phyloP scores from a whole-genome alignment of 2,797 vertebrate species.

The Melanotaenia trifasciata region DNA sequence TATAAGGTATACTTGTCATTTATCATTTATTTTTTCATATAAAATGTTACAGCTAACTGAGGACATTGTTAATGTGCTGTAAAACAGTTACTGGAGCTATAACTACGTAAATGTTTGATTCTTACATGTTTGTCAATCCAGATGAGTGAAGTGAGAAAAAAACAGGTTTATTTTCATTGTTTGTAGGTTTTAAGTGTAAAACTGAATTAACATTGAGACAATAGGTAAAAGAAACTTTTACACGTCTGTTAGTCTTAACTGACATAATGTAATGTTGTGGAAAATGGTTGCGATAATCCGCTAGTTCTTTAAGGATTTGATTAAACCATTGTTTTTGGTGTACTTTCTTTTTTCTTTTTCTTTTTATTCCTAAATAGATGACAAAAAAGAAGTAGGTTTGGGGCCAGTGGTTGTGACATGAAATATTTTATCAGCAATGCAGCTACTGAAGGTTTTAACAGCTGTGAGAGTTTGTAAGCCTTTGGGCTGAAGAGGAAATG shows the following conservation, averaged over 20 bases:
- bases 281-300: background rate
- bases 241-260: background rate
- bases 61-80: background rate
- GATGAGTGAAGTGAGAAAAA: background rate
- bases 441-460: constrained; percentile 44
- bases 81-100: background rate
- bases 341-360: constrained; percentile 22
- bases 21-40: too few species aligned
- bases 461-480: constrained; percentile 62
- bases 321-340: background rate
- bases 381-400: constrained; percentile 14
- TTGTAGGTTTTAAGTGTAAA: background rate
- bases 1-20: background rate
- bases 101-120: background rate
- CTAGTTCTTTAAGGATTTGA: background rate
- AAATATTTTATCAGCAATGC: constrained; percentile 51
- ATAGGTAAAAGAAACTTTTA: background rate
- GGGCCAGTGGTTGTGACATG: constrained; percentile 47
- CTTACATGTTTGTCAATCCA: background rate
- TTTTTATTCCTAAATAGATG: constrained; percentile 34
- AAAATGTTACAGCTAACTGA: too few species aligned
- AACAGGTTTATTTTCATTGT: background rate
- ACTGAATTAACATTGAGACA: background rate
- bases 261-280: background rate
- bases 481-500: constrained; percentile 64